phyloP scores from a whole-genome alignment of 2,113 vertebrate genomes.

The Coptodon rendalli region DNA sequence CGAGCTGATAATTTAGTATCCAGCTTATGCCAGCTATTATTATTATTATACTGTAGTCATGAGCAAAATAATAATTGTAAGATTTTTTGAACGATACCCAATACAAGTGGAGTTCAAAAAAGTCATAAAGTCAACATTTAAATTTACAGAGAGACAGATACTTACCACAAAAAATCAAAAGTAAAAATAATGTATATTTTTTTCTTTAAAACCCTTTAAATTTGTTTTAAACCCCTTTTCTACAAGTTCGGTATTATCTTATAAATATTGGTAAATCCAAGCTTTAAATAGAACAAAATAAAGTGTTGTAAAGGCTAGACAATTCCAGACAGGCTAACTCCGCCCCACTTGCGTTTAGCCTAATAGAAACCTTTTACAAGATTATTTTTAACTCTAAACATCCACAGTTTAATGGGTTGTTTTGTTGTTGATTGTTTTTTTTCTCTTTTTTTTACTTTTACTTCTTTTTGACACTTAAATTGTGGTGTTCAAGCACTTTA shows the following conservation, averaged over 20 bases:
- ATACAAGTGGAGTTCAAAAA: not conserved
- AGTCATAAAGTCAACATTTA: not conserved
- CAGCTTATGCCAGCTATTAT: not conserved
- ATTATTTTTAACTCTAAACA: not conserved
- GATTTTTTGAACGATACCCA: not conserved
- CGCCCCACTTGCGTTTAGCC: not conserved
- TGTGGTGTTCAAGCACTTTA: not conserved
- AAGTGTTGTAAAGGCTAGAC: not conserved
- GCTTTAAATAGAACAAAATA: not conserved
- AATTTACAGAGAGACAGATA: not conserved
- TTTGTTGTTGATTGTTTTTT: not conserved
- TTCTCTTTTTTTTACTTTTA: not conserved
- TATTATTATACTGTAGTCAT: not conserved
- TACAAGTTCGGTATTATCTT: not conserved
- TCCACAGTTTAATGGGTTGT: not conserved
- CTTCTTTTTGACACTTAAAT: not conserved
- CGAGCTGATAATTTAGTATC: not conserved
- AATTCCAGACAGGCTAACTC: not conserved
- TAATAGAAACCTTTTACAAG: not conserved
- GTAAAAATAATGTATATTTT: not conserved
- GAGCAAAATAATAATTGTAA: not conserved
- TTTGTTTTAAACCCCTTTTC: not conserved
- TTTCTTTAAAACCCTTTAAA: not conserved
- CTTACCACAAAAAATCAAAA: not conserved
- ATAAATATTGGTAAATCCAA: not conserved